Percentiles rank a stretch among this genome's conserved stretches.
Conservation (phyloP, 2,113 vertebrate genomes). For the Sakesphorus luctuosus region DNA sequence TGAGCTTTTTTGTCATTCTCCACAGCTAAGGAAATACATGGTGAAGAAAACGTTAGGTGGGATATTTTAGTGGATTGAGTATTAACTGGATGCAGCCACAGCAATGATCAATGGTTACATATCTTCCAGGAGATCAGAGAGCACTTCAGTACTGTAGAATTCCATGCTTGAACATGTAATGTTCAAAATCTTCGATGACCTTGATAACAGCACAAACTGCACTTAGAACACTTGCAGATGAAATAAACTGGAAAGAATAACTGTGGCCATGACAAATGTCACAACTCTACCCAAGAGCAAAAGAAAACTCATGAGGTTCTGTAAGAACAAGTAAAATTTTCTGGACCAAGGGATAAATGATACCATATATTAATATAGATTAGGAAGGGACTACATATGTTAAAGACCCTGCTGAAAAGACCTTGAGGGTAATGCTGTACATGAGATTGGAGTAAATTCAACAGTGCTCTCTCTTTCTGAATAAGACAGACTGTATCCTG, state of each 20-base stretch:
- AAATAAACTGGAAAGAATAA: neutral
- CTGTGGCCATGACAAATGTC: neutral
- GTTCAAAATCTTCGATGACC: neutral
- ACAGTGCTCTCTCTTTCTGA: neutral
- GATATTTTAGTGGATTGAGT: neutral
- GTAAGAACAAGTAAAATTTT: neutral
- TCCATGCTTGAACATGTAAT: neutral
- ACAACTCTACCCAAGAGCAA: neutral
- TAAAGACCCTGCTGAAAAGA: neutral
- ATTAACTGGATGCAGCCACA: neutral
- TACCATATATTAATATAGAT: neutral
- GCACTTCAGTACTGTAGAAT: neutral
- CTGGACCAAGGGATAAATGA: neutral
- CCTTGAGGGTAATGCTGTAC: neutral
- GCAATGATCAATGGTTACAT: neutral
- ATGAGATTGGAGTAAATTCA: neutral
- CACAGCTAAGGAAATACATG: neutral
- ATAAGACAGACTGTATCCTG: neutral
- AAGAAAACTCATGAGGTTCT: neutral
- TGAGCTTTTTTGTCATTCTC: neutral
- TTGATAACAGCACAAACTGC: neutral
- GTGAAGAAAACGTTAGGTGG: neutral
- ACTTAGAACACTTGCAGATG: neutral
- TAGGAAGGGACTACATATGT: neutral
- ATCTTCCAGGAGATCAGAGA: neutral